Evolutionary conservation across 2,113 vertebrate genomes (phyloP).

Genomic region (Eulacestoma nigropectus): DNA sequence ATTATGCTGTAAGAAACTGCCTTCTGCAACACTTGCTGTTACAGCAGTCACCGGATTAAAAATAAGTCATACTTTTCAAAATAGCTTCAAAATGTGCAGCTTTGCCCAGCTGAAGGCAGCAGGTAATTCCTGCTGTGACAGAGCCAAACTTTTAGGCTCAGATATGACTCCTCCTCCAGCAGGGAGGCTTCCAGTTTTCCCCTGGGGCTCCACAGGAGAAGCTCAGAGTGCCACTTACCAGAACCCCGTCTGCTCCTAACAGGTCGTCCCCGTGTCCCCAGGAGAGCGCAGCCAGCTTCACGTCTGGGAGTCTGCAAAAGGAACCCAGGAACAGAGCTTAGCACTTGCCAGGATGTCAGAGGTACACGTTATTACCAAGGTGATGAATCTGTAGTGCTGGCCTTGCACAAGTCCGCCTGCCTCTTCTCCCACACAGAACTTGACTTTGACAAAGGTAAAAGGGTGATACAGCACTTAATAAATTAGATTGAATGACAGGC

Average conservation of each 20-base stretch:
- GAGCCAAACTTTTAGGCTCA: background rate
- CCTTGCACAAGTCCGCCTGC: background rate
- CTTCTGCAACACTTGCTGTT: background rate
- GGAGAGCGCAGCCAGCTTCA: background rate
- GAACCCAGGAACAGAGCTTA: background rate
- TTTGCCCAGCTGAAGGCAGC: background rate
- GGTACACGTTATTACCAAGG: background rate
- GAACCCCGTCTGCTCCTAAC: background rate
- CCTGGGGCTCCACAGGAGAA: background rate
- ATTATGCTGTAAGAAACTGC: background rate
- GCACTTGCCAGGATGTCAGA: background rate
- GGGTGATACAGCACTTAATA: constrained; percentile 10
- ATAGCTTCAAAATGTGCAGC: background rate
- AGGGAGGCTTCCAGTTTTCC: background rate
- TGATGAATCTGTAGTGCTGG: background rate
- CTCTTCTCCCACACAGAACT: background rate
- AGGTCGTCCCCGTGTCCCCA: background rate
- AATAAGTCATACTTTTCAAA: background rate
- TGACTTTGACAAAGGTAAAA: constrained; percentile 5
- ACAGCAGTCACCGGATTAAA: background rate
- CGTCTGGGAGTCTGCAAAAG: background rate
- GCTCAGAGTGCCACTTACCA: background rate
- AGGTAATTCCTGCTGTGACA: background rate
- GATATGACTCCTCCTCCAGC: background rate
- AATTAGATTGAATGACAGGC: background rate